Percentiles rank a stretch among this genome's conserved stretches.
Conservation (phyloP, 2,113 vertebrate species). For the Plectropomus leopardus region DNA sequence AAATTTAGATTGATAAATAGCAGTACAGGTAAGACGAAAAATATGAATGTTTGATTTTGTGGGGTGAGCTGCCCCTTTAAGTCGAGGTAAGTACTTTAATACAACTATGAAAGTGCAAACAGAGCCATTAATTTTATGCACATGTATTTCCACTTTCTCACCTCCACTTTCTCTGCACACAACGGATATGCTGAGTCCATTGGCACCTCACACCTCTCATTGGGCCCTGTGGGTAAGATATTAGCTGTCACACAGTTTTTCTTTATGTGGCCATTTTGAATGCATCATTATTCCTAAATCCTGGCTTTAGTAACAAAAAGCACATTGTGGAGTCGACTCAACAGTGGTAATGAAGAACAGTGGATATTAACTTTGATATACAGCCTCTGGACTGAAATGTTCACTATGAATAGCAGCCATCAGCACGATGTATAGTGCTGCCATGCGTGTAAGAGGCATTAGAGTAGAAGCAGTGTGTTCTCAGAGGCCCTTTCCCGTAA, state of each 20-base stretch:
- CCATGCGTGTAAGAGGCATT: slow-evolving; percentile 52
- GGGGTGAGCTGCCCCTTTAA: neutral
- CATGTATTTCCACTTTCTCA: slow-evolving; percentile 58
- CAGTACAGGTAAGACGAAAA: too few relatives aligned
- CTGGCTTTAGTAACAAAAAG: slow-evolving; percentile 30
- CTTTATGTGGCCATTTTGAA: slow-evolving; percentile 34
- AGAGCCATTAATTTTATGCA: neutral
- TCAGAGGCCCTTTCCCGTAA: slow-evolving; percentile 71
- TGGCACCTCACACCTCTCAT: slow-evolving; percentile 75
- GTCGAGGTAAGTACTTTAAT: neutral
- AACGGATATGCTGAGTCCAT: slow-evolving; percentile 74
- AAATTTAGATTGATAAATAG: too few relatives aligned
- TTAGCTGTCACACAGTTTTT: slow-evolving; percentile 31
- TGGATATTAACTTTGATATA: slow-evolving; percentile 61
- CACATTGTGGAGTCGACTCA: slow-evolving; percentile 37
- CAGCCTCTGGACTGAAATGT: slow-evolving; percentile 41
- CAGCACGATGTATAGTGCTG: slow-evolving; percentile 35
- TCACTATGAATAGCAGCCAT: slow-evolving; percentile 51
- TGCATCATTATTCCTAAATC: slow-evolving; percentile 45
- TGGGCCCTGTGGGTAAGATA: slow-evolving; percentile 56
- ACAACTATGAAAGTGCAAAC: neutral
- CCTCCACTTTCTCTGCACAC: slow-evolving; percentile 82
- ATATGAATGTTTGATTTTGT: too few relatives aligned
- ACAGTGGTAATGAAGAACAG: slow-evolving; percentile 49
- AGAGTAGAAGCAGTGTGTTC: slow-evolving; percentile 57